Conservation (phyloP, 2,113 vertebrate species). For the Pipra filicauda region DNA sequence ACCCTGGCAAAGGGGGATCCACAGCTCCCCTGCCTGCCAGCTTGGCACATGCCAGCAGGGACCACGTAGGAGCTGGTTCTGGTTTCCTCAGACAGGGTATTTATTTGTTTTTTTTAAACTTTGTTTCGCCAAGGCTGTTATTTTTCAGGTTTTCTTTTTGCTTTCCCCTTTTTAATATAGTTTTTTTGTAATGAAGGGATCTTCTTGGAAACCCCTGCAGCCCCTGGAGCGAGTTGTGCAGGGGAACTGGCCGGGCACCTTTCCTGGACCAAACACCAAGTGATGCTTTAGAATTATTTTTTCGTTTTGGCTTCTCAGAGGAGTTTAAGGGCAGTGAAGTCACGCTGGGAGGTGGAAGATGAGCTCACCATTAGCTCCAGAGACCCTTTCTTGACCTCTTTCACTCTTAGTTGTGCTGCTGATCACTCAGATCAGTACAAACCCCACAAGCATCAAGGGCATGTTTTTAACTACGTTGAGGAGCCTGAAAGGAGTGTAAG, state of each 20-base stretch:
- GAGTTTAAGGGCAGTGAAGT: background rate
- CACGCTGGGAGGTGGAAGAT: background rate
- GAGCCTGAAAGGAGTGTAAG: background rate
- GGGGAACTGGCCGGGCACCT: background rate
- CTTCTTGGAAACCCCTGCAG: background rate
- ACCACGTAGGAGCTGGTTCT: background rate
- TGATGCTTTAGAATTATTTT: background rate
- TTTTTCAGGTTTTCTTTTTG: accelerated
- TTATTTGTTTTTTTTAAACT: background rate
- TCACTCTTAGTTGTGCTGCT: background rate
- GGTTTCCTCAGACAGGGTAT: accelerated
- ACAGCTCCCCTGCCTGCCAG: background rate
- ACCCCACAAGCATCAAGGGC: background rate
- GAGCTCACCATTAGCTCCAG: background rate
- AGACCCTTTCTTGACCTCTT: background rate
- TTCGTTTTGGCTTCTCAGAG: background rate
- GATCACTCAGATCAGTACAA: background rate
- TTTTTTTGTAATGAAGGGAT: background rate
- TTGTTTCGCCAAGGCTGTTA: accelerated
- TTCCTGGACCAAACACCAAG: background rate
- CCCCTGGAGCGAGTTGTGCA: background rate
- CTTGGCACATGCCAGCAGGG: background rate
- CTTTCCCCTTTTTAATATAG: accelerated
- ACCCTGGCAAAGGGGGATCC: background rate
- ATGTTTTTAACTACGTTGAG: background rate